phyloP scores from a whole-genome alignment of 2,888 invertebrate genomes.

The Athalia circularis region DNA sequence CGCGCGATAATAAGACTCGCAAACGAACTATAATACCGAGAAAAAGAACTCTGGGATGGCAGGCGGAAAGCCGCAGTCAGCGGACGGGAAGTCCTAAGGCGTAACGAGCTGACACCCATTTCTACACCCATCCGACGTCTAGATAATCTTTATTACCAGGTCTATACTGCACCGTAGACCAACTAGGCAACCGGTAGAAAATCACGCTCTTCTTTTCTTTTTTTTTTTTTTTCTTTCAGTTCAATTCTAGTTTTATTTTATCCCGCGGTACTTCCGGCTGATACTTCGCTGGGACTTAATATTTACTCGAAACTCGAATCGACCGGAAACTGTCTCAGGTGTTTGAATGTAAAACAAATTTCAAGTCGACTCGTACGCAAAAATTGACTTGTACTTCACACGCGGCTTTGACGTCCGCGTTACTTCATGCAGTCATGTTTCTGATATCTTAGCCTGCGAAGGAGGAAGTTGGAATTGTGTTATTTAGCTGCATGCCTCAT shows the following conservation, averaged over 20 bases:
- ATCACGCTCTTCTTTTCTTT: slow-evolving; percentile 8
- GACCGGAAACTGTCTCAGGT: no score
- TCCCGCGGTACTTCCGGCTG: no score
- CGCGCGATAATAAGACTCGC: slow-evolving; percentile 66
- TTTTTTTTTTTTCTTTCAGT: slow-evolving; percentile 3
- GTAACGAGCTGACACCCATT: slow-evolving; percentile 66
- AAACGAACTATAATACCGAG: slow-evolving; percentile 12
- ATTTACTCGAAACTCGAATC: no score
- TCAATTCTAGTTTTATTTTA: background rate
- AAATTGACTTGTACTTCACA: no score
- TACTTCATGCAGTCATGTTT: slow-evolving; percentile 29
- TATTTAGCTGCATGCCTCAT: slow-evolving; percentile 10
- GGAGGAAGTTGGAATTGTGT: slow-evolving; percentile 14
- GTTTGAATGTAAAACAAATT: no score
- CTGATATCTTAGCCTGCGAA: slow-evolving; percentile 30
- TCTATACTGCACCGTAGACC: background rate
- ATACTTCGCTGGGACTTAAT: no score
- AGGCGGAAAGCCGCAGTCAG: background rate
- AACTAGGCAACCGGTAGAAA: slow-evolving; percentile 25
- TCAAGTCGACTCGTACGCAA: no score
- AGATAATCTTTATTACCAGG: slow-evolving; percentile 60
- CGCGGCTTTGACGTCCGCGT: no score
- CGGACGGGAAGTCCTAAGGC: slow-evolving; percentile 46
- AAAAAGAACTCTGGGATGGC: slow-evolving; percentile 7
- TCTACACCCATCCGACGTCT: slow-evolving; percentile 61